Conservation (phyloP, 2,113 vertebrate genomes). For the Synodontis membranacea region DNA sequence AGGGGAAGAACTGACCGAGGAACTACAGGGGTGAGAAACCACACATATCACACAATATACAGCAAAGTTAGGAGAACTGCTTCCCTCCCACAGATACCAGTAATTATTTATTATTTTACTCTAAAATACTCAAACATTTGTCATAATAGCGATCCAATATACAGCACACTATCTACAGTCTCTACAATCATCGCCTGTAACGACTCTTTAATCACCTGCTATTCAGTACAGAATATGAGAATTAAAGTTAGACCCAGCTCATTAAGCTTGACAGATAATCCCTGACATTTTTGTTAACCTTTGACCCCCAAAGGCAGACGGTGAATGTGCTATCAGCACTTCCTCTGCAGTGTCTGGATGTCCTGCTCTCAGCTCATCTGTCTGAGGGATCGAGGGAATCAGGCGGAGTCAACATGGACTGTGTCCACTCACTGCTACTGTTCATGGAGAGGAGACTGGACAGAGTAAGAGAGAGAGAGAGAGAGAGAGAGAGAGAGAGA, state of each 20-base stretch:
- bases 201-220: not conserved
- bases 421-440: slow-evolving; percentile 69
- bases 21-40: slow-evolving; percentile 72
- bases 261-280: not conserved
- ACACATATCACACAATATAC: not conserved
- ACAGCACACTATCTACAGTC: too few species aligned
- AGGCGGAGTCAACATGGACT: slow-evolving; percentile 78
- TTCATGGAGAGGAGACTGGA: slow-evolving; percentile 75
- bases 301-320: slow-evolving; percentile 60
- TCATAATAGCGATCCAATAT: not conserved
- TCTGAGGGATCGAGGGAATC: slow-evolving; percentile 63
- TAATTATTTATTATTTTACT: not conserved
- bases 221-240: not conserved
- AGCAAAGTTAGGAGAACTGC: not conserved
- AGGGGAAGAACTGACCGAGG: slow-evolving; percentile 69
- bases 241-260: not conserved
- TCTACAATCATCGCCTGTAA: not conserved
- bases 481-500: not conserved
- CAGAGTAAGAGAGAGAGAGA: slow-evolving; percentile 55
- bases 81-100: not conserved
- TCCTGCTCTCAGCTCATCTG: slow-evolving; percentile 66
- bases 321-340: slow-evolving; percentile 88
- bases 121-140: not conserved
- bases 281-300: not conserved
- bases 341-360: slow-evolving; percentile 77